These are phyloP conservation scores for Andinoacara biseriatus DNA, from an alignment of 2,113 vertebrate genomes.

Conservation along the genomic window DNA sequence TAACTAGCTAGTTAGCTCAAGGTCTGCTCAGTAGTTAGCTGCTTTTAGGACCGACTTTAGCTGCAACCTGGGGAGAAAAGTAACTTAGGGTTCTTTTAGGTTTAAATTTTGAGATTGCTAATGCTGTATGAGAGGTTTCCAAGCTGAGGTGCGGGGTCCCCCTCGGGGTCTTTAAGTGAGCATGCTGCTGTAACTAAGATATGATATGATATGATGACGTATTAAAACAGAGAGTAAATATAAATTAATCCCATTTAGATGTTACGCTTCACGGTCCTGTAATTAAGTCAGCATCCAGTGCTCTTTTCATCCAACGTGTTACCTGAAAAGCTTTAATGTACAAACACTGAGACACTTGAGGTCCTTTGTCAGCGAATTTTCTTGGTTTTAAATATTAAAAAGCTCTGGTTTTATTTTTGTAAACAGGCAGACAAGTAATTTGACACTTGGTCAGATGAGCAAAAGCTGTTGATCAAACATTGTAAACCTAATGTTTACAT, in stretches of 20 bases:
- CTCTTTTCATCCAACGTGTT: neutral
- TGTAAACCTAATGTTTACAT: neutral
- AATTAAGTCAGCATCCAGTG: neutral
- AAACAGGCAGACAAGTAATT: neutral
- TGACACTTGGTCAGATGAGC: neutral
- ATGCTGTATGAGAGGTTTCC: neutral
- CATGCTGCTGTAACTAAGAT: neutral
- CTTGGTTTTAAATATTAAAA: neutral
- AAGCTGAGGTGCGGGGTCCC: constrained; percentile 15
- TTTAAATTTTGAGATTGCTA: neutral
- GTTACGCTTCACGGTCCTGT: neutral
- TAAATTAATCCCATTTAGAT: neutral
- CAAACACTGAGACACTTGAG: neutral
- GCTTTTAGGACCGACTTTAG: neutral
- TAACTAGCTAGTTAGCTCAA: constrained; percentile 7
- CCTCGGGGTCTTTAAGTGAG: neutral
- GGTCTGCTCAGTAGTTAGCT: neutral
- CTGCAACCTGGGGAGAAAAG: neutral
- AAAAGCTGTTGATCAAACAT: neutral
- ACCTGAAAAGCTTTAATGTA: neutral
- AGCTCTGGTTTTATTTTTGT: neutral
- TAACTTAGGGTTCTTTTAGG: neutral
- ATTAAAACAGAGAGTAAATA: neutral
- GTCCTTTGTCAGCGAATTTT: neutral
- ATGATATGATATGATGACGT: neutral